Evolutionary conservation across 1,140 invertebrate genomes (phyloP), one percentile per base, ranked within the genome.

Genomic region (Hydropsyche tenuis): DNA sequence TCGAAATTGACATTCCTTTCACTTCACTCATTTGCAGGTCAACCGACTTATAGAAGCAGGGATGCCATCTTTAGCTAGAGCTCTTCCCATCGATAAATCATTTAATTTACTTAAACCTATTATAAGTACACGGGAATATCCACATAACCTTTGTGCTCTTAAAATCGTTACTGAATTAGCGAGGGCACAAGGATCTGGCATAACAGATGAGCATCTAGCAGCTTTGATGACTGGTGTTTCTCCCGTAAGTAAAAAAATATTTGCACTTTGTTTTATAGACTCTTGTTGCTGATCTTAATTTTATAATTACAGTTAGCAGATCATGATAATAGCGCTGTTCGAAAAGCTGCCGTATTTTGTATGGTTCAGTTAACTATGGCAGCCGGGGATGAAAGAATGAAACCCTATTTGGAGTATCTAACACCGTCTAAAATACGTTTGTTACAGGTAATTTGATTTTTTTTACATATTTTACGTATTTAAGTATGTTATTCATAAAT

Each of bases 281-380:
- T 71, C 60, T 27, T 20, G 23, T 71, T 25, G 16, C 12, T 22
- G 12, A 48, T 27, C 23, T 12, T 60, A 60, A 73, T 76, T 81
- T 78, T 78, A 78, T 48, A 71, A 78, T 82, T 48, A 0, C 79
- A 85, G 78, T 81, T 96, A 88, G 92, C 94, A 4, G 97, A 96
- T 80, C 95, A 97, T 81, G 83, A 87, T 18, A 94, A 97, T 81
- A 96, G 94, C 73, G 90, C 93, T 69, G 95, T 98, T 23, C 88
- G 96, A 14, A 98, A 98, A 82, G 94, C 94, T 73, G 93, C 95
- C 7, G 95, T 98, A 0, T 97, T 98, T 83, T 96, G 95, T 80
- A 95, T 98, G 90, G 96, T 98, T 1, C 93, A 94, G 30, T 89
- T 97, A 70, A 93, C 97, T 77, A 88, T 91, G 77, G 89, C 90